Conservation (phyloP, 1,140 invertebrate species). For the Plutomurus gul region DNA sequence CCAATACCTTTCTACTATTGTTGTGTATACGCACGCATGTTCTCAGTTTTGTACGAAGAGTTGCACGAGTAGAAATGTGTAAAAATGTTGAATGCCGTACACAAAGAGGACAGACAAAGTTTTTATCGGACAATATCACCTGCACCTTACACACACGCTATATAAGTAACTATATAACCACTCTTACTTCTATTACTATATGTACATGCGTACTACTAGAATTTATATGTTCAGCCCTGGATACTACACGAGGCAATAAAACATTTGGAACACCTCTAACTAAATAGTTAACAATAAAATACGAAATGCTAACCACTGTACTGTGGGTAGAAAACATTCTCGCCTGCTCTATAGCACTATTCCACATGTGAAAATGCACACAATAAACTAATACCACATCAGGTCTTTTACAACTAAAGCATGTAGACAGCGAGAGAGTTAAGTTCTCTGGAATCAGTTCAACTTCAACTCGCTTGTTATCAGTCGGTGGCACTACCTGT, state of each 20-base stretch:
- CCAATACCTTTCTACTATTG: no score
- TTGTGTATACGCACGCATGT: no score
- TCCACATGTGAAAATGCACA: no score
- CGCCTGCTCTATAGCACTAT: no score
- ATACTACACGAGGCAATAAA: not conserved
- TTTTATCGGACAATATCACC: conserved; percentile 24
- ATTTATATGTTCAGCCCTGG: not conserved
- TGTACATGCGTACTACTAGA: no score
- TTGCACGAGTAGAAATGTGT: no score
- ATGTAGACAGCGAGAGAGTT: not conserved
- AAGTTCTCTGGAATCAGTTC: not conserved
- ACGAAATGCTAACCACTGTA: no score
- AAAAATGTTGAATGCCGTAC: not conserved
- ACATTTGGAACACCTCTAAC: not conserved
- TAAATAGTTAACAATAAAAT: no score
- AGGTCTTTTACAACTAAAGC: no score
- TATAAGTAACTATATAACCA: not conserved
- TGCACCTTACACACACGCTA: conserved; percentile 10
- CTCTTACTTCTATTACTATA: not conserved
- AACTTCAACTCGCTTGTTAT: conserved; percentile 16
- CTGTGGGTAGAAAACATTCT: no score
- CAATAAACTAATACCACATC: not conserved
- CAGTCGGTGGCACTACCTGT: not conserved
- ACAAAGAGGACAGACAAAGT: conserved; percentile 10
- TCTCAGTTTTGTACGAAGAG: no score